These are phyloP conservation scores for Sebastes hubbsi DNA, from an alignment of 2,797 vertebrate genomes.

Conservation along the genomic window DNA sequence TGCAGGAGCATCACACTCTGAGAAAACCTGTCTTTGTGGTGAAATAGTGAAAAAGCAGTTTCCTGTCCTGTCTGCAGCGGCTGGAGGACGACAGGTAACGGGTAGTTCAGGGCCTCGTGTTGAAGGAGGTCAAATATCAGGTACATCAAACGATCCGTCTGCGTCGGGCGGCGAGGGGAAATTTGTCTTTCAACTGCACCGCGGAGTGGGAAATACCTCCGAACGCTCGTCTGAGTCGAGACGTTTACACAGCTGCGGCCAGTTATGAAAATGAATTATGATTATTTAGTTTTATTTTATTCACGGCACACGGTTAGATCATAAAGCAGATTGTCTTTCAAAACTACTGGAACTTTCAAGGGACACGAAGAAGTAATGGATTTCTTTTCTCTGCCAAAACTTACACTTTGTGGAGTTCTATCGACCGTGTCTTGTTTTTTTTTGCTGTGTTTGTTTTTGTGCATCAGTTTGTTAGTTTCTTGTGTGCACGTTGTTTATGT, in stretches of 20 bases:
- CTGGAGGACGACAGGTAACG: background rate
- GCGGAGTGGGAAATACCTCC: slow-evolving; percentile 49
- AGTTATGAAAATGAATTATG: slow-evolving; percentile 63
- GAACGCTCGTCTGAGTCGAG: slow-evolving; percentile 40
- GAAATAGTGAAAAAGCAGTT: slow-evolving; percentile 26
- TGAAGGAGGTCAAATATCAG: slow-evolving; percentile 46
- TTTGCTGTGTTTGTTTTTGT: background rate
- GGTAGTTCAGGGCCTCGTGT: slow-evolving; percentile 22
- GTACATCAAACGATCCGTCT: slow-evolving; percentile 46
- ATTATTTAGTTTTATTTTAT: slow-evolving; percentile 53
- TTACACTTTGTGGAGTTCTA: background rate
- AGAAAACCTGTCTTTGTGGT: slow-evolving; percentile 3
- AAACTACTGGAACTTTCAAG: slow-evolving; percentile 4
- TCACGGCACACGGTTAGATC: slow-evolving; percentile 51
- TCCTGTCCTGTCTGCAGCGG: slow-evolving; percentile 56
- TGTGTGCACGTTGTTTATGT: background rate
- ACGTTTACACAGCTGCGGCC: slow-evolving; percentile 73
- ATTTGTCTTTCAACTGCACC: slow-evolving; percentile 32
- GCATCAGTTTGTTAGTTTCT: background rate
- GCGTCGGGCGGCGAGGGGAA: background rate
- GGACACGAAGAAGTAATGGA: background rate
- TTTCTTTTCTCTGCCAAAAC: slow-evolving; percentile 9
- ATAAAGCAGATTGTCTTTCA: slow-evolving; percentile 52
- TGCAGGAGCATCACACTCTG: slow-evolving; percentile 9
- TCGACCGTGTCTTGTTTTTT: background rate